Conservation (phyloP, 2,113 vertebrate genomes). For the Pimephales promelas region DNA sequence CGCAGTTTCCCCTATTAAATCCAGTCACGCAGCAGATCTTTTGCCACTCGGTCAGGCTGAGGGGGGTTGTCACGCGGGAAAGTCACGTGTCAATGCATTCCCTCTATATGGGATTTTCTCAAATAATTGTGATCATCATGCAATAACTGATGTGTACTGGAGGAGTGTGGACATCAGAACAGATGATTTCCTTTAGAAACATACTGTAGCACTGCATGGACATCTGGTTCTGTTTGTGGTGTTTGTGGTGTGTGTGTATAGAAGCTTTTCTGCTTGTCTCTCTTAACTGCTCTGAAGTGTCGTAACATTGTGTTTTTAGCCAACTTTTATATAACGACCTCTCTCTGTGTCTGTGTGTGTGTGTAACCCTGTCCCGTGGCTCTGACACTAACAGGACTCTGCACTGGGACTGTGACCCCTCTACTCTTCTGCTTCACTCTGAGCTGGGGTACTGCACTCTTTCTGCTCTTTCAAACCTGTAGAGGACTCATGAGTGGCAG, state of each 20-base stretch:
- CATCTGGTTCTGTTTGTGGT: not conserved
- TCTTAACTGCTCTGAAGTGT: not conserved
- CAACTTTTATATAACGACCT: not conserved
- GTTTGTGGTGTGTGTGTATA: not conserved
- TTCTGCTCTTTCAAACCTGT: slow-evolving; percentile 72
- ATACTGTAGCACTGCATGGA: not conserved
- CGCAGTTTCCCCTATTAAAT: no score
- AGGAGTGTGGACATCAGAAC: not conserved
- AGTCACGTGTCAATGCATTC: no score
- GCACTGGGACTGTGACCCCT: slow-evolving; percentile 99
- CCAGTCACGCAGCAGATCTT: no score
- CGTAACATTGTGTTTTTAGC: not conserved
- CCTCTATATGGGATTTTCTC: not conserved
- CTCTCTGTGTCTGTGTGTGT: slow-evolving; percentile 74
- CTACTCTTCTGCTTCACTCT: slow-evolving; percentile 99
- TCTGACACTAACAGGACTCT: slow-evolving; percentile 98
- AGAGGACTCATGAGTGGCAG: not conserved
- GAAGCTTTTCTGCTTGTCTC: not conserved
- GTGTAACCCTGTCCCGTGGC: slow-evolving; percentile 95
- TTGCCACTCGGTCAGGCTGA: no score
- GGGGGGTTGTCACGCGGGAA: no score
- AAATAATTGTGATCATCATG: not conserved
- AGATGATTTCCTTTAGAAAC: not conserved
- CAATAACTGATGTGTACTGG: not conserved
- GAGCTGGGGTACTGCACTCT: slow-evolving; percentile 98